Percentiles rank a stretch among this genome's conserved stretches.
These are phyloP conservation scores for Mycalesis mineus DNA, from an alignment of 2,888 invertebrate species.

Conservation along the genomic window DNA sequence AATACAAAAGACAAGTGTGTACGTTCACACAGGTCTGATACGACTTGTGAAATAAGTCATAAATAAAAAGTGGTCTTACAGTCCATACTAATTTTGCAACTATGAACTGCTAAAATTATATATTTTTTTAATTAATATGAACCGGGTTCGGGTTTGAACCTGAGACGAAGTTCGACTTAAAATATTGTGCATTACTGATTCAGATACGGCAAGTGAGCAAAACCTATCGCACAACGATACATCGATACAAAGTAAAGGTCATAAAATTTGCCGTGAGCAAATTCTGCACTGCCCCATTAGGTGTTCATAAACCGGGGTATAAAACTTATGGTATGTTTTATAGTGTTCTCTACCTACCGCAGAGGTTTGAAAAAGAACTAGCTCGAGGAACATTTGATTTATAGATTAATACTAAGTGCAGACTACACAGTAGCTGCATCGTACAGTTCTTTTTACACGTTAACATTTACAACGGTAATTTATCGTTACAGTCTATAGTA, in stretches of 20 bases:
- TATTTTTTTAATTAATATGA: too few relatives aligned
- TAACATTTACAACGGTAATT: too few relatives aligned
- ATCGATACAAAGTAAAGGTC: slow-evolving; percentile 39
- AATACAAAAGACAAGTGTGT: too few relatives aligned
- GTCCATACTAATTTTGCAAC: too few relatives aligned
- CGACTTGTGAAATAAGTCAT: too few relatives aligned
- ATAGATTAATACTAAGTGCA: not conserved
- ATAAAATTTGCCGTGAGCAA: slow-evolving; percentile 37
- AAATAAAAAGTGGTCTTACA: too few relatives aligned
- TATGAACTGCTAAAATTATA: too few relatives aligned
- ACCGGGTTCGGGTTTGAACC: too few relatives aligned
- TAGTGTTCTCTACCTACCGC: slow-evolving; percentile 42
- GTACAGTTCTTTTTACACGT: not conserved
- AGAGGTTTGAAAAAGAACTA: slow-evolving; percentile 17
- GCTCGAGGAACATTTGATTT: not conserved
- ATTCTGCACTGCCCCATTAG: slow-evolving; percentile 41
- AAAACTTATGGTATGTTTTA: slow-evolving; percentile 42
- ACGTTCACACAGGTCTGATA: too few relatives aligned
- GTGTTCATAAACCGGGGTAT: slow-evolving; percentile 41
- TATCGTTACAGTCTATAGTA: too few relatives aligned
- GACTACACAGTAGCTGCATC: not conserved
- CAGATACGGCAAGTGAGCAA: not conserved
- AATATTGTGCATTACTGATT: not conserved
- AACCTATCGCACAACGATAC: slow-evolving; percentile 10
- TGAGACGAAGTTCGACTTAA: not conserved